phyloP scores from a whole-genome alignment of 2,888 invertebrate species.

The Syrphus vitripennis region DNA sequence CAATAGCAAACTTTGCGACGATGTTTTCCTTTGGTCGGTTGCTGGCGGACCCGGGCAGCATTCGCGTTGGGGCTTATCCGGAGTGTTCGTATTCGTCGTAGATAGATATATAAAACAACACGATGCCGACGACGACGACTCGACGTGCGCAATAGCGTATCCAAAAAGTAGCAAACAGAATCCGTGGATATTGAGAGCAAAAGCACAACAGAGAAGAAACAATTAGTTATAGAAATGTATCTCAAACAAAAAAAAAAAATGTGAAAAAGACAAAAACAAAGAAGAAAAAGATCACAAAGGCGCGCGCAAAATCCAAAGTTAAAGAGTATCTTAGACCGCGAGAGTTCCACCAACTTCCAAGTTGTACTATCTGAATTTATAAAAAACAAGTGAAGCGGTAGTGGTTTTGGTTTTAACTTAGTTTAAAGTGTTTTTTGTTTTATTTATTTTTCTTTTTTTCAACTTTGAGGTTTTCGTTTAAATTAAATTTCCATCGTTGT shows the following conservation, averaged over 20 bases:
- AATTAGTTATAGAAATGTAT: background rate
- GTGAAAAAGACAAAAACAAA: constrained; percentile 17
- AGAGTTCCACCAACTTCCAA: constrained; percentile 24
- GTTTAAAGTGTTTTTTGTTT: constrained; percentile 8
- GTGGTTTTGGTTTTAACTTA: constrained; percentile 19
- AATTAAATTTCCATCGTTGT: background rate
- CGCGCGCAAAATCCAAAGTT: constrained; percentile 44
- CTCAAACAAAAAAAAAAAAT: too few species aligned
- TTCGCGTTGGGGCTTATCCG: background rate
- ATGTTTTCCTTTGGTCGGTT: constrained; percentile 16
- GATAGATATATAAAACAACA: too few species aligned
- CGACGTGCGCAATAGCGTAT: constrained; percentile 40
- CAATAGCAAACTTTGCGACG: constrained; percentile 32
- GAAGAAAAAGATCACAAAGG: constrained; percentile 45
- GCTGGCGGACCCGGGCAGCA: background rate
- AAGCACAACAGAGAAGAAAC: constrained; percentile 22
- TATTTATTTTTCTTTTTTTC: constrained; percentile 10
- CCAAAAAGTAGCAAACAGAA: constrained; percentile 51
- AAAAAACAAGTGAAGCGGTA: constrained; percentile 16
- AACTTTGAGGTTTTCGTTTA: constrained; percentile 3
- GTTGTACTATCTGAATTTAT: constrained; percentile 6
- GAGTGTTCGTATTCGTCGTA: constrained; percentile 20
- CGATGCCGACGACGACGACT: background rate
- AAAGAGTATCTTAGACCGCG: constrained; percentile 30
- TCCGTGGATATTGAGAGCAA: constrained; percentile 41